Base-by-base conservation (phyloP, 1,140 invertebrate genomes). In the Papilio aristodemus region DNA sequence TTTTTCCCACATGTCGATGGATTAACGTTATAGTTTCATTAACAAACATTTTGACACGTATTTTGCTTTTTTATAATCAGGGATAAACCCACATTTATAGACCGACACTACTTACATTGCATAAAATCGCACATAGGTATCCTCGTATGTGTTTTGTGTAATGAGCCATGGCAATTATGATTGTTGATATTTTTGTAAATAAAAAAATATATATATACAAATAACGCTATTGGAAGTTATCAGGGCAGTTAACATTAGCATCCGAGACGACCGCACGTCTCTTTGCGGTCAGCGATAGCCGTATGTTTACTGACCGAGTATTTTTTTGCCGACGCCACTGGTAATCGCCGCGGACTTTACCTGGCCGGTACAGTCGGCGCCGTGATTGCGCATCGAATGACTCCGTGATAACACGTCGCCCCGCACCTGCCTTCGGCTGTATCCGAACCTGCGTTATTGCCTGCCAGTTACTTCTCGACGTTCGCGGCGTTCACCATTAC, bases 301-400 rank as follows among this genome's bases (percentile, higher is more conserved):
- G 59, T 60, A 8, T 59, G 58, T 60, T 36, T 60, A 60, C 36
- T 60, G 58, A 60, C 58, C 58, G 58, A 60, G 59, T 37, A 38
- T n/a, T 62, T 62, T 62, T 62, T 62, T 62, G 59, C 36, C n/a
- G 36, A 62, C 32, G 32, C 27, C 57, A 58, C 57, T 32, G 27
- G 25, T 27, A 36, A 36, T 58, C 27, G 22, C 27, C 17, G 59
- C 59, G 59, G 9, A 37, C 36, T 62, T 38, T 62, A 62, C 59
- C 59, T 19, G 59, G 32, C 14, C 59, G 32, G 36, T 37, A 62
- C 17, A 62, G 59, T 62, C 32, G 36, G 32, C 14, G 36, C 59
- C 19, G 27, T 38, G 59, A 62, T 62, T 62, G 27, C 27, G 59
- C 59, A 62, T 38, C 14, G 17, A 37, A 62, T 62, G 14, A 62